Evolutionary conservation across 2,113 vertebrate genomes (phyloP), one percentile per base, ranked within the genome.

Genomic region (Istiophorus platypterus): DNA sequence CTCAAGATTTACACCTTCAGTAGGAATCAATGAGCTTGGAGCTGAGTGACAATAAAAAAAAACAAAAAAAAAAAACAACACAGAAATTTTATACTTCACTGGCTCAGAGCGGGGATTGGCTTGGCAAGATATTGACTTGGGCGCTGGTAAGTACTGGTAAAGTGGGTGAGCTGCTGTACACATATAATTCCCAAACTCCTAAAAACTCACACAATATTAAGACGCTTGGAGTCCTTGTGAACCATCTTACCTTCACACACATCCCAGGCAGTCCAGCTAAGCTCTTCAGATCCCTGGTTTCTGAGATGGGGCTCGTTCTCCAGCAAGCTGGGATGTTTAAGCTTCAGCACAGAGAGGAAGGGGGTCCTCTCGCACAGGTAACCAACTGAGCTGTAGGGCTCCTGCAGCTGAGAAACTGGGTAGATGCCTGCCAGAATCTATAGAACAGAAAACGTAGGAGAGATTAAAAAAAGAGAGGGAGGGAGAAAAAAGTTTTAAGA

Each of bases 391-490:
- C 95, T 97, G 88, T 98, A 99, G 0, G 97, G 97, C 71, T 99
- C 97, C 90, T 97, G 97, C 66, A 98, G 95, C 91, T 99, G 97
- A 22, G 97, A 93, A 9, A 98, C 95, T 11, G 97, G 97, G 90
- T 97, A 98, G 80, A 98, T 96, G 0, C 97, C 97, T 0, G 96
- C 94, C 80, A 99, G 90, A 31, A 97, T 96, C 97, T 98, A 78
- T 5, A 37, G n/a, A 76, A 42, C 74, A 66, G 10, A 49, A 27
- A 20, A 70, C 31, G 39, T 39, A 37, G 18, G n/a, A 6, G 26
- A 39, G 59, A 5, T 63, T 20, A 11, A n/a, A 74, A 76, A 0
- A 71, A 11, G 24, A 61, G 9, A 27, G 1, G 39, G 41, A 18
- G 10, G 51, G 18, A 76, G n/a, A 31, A 12, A 65, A 24, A 68